Evolutionary conservation across 1,140 invertebrate species (phyloP).

Genomic region (Arctopsyche grandis): DNA sequence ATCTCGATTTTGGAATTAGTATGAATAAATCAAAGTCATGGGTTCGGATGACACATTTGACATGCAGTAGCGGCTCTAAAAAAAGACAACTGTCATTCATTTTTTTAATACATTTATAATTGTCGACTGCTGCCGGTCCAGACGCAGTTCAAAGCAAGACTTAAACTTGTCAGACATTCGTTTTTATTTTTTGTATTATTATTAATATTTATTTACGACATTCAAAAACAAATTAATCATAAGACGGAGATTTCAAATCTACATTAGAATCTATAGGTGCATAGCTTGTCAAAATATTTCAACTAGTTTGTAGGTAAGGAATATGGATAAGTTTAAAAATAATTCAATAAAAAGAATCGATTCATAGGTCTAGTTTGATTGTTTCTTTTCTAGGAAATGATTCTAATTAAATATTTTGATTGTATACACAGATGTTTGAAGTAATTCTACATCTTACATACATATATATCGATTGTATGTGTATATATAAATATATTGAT

Average conservation of each 20-base stretch:
- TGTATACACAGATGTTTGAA: too few relatives aligned
- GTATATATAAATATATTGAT: too few relatives aligned
- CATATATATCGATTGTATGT: too few relatives aligned
- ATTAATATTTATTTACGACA: background rate
- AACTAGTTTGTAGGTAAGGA: background rate
- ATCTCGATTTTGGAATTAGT: too few relatives aligned
- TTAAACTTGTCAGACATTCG: slow-evolving; percentile 31
- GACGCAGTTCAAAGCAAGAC: slow-evolving; percentile 13
- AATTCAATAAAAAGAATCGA: too few relatives aligned
- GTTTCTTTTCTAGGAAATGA: too few relatives aligned
- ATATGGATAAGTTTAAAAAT: background rate
- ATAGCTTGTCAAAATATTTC: background rate
- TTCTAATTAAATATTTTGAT: too few relatives aligned
- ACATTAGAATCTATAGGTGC: slow-evolving; percentile 14
- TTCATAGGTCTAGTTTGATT: too few relatives aligned
- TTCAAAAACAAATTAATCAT: slow-evolving; percentile 47
- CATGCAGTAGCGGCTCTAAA: too few relatives aligned
- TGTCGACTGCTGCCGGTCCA: slow-evolving; percentile 16
- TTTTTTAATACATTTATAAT: slow-evolving; percentile 39
- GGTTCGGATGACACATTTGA: too few relatives aligned
- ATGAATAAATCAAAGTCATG: too few relatives aligned
- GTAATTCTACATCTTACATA: too few relatives aligned
- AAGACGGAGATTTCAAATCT: slow-evolving; percentile 37
- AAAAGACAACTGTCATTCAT: background rate
- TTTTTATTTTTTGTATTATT: background rate